phyloP scores from a whole-genome alignment of 2,113 vertebrate species.

The Mus pahari region DNA sequence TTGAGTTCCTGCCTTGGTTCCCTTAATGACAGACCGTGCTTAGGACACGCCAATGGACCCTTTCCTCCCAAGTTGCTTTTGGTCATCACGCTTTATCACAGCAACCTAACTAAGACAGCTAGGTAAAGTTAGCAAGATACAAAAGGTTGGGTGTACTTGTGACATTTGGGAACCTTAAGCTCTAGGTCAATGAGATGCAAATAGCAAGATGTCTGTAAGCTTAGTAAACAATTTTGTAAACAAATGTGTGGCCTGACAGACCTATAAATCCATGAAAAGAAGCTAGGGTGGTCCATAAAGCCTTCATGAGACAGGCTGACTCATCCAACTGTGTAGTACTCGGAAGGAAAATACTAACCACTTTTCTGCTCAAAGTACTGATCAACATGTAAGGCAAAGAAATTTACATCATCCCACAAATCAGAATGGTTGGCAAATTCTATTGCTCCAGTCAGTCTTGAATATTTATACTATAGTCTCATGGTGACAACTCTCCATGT shows the following conservation, averaged over 20 bases:
- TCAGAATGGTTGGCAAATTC: not conserved
- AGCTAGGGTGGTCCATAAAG: not conserved
- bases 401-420: conserved; percentile 19
- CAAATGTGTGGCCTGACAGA: not conserved
- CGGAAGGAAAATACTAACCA: conserved; percentile 12
- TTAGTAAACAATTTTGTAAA: not conserved
- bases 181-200: not conserved
- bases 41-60: not conserved
- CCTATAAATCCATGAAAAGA: not conserved
- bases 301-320: not conserved
- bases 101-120: not conserved
- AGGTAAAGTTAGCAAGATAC: not conserved
- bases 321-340: not conserved
- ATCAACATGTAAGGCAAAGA: conserved; percentile 31
- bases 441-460: not conserved
- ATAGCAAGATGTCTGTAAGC: not conserved
- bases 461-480: not conserved
- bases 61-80: not conserved
- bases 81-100: not conserved
- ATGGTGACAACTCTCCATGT: not conserved
- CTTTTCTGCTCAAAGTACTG: not conserved
- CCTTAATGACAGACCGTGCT: not conserved
- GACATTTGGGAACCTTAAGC: conserved; percentile 6
- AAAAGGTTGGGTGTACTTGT: not conserved
- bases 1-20: not conserved